phyloP scores from a whole-genome alignment of 2,113 vertebrate species.

The Choloepus hoffmanni region DNA sequence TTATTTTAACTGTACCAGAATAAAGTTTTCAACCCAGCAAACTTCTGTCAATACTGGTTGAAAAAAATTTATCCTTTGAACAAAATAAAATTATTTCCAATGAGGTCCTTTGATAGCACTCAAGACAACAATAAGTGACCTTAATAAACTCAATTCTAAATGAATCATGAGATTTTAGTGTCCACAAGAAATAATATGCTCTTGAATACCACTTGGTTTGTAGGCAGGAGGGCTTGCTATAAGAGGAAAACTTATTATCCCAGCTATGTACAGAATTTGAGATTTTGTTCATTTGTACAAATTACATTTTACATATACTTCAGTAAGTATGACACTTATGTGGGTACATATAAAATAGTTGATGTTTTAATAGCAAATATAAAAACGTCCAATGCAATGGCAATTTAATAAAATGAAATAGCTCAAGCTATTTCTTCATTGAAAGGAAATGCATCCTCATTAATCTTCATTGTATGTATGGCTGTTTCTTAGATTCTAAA shows the following conservation, averaged over 20 bases:
- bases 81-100: constrained; percentile 10
- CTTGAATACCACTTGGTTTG: not conserved
- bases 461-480: constrained; percentile 45
- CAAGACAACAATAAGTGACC: not conserved
- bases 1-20: constrained; percentile 16
- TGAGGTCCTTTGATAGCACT: constrained; percentile 28
- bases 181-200: constrained; percentile 18
- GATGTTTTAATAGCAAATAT: constrained; percentile 60
- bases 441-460: not conserved
- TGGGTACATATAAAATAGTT: constrained; percentile 12
- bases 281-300: constrained; percentile 65
- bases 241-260: constrained; percentile 43
- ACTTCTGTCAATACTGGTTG: not conserved
- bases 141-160: constrained; percentile 62
- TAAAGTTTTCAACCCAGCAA: not conserved
- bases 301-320: constrained; percentile 66
- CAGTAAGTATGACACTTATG: constrained; percentile 62
- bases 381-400: constrained; percentile 67
- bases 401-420: constrained; percentile 62
- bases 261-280: not conserved
- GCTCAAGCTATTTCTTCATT: constrained; percentile 60
- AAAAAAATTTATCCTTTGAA: constrained; percentile 42
- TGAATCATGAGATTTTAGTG: constrained; percentile 32
- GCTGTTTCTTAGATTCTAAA: constrained; percentile 37
- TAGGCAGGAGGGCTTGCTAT: not conserved